A percentile compares a stretch with the other conserved stretches of the same genome.
These are phyloP conservation scores for Carabus problematicus DNA, from an alignment of 2,888 invertebrate genomes.

Conservation along the genomic window DNA sequence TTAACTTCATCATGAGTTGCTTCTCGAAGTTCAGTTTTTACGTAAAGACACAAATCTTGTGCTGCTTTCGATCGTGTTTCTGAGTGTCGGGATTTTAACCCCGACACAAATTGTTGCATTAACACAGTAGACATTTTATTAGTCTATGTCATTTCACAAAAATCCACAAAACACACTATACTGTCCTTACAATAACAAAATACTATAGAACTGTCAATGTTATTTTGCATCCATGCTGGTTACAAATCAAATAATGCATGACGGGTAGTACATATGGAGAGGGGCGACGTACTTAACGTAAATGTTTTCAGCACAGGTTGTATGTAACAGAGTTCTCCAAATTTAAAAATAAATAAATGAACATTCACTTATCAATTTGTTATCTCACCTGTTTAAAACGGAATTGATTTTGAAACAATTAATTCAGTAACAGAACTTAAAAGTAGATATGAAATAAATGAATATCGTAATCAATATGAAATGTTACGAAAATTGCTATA, in stretches of 20 bases:
- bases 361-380: no score
- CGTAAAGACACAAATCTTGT: conserved; percentile 87
- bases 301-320: no score
- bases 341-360: no score
- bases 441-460: no score
- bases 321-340: no score
- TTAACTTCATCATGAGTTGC: conserved; percentile 90
- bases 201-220: conserved; percentile 30
- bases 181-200: conserved; percentile 26
- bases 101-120: conserved; percentile 82
- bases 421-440: no score
- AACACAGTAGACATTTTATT: conserved; percentile 64
- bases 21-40: conserved; percentile 88
- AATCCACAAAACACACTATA: conserved; percentile 13
- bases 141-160: conserved; percentile 29
- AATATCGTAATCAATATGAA: no score
- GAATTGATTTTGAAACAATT: no score
- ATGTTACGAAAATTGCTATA: no score
- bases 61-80: conserved; percentile 86
- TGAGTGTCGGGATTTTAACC: conserved; percentile 87
- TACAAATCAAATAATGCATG: conserved; percentile 22
- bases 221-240: conserved; percentile 20
- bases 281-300: background rate
- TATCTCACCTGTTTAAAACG: no score
- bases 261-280: conserved; percentile 21